Base-by-base conservation (phyloP, 1,140 invertebrate genomes). In the Brachionus paranguensis region DNA sequence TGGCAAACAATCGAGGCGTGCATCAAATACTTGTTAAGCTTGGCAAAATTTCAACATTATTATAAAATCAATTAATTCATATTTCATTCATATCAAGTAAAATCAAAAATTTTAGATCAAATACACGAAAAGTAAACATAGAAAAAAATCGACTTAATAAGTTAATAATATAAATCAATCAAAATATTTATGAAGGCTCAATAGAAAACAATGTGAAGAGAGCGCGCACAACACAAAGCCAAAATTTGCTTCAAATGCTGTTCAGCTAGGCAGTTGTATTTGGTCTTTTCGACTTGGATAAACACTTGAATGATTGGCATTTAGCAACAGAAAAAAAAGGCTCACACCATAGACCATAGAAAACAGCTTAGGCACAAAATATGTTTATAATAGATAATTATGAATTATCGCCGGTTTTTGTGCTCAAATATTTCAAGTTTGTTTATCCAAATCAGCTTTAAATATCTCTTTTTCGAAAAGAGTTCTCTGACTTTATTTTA, bases 81-180 rank as follows among this genome's bases (percentile, higher is more conserved):
- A 72, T 72, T 43, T 72, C 68, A 37, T 37, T 37, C 33, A 72
- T 43, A 45, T 72, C 68, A 72, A 45, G 11, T 72, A 72, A 72
- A 72, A 72, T 43, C 41, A 37, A 72, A 72, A 72, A 43, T 43
- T 60, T 43, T 72, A 43, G 68, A 72, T 72, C 68, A 72, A 72
- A 72, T 72, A 72, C 37, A 72, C 41, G 37, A 72, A 72, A 72
- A 72, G 41, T 72, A 72, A 72, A 72, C 68, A 72, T 24, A 41
- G 68, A 41, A 20, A 41, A 72, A 72, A 72, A 14, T 24, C 29
- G 33, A 72, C 41, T 72, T 72, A 47, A 72, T 72, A 72, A 72
- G 37, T 72, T 72, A 72, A 72, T 72, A 72, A 72, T 72, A 72
- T 24, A 72, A 72, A 72, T 72, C 65, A 68, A 68, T 68, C 68